Conservation (phyloP, 2,113 vertebrate genomes). For the Corythoichthys haematopterus region DNA sequence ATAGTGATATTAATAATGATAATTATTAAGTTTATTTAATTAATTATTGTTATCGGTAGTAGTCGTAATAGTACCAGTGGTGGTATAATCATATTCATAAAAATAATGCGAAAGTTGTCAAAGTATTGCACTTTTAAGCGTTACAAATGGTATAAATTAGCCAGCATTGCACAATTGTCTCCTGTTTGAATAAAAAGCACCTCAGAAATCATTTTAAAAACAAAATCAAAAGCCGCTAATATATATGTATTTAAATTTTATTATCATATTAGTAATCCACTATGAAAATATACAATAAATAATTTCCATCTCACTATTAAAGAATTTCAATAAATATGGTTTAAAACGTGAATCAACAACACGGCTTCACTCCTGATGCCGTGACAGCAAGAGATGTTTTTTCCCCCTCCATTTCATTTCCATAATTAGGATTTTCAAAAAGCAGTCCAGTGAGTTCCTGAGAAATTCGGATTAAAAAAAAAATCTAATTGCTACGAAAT, state of each 20-base stretch:
- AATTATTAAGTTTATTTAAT: background rate
- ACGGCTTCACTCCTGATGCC: slow-evolving; percentile 47
- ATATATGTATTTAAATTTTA: slow-evolving; percentile 67
- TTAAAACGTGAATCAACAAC: slow-evolving; percentile 80
- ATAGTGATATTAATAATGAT: background rate
- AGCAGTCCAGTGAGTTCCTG: slow-evolving; percentile 75
- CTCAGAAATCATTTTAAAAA: slow-evolving; percentile 18
- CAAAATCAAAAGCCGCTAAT: slow-evolving; percentile 46
- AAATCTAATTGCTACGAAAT: slow-evolving; percentile 36
- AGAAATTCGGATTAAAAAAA: slow-evolving; percentile 69
- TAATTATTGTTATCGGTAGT: background rate
- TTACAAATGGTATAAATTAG: background rate
- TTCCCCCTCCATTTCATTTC: slow-evolving; percentile 20
- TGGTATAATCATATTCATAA: background rate
- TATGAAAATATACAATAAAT: slow-evolving; percentile 99
- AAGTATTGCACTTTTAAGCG: background rate
- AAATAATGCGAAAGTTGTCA: background rate
- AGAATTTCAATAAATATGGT: slow-evolving; percentile 96
- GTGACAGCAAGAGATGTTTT: slow-evolving; percentile 48
- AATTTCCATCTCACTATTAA: slow-evolving; percentile 89
- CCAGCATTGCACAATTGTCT: background rate
- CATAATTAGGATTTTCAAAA: slow-evolving; percentile 55
- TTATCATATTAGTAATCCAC: slow-evolving; percentile 79
- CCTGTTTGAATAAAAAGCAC: background rate
- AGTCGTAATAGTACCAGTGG: background rate